Conservation (phyloP, 64 coral and sea anemone species). For the Dendronephthya gigantea region DNA sequence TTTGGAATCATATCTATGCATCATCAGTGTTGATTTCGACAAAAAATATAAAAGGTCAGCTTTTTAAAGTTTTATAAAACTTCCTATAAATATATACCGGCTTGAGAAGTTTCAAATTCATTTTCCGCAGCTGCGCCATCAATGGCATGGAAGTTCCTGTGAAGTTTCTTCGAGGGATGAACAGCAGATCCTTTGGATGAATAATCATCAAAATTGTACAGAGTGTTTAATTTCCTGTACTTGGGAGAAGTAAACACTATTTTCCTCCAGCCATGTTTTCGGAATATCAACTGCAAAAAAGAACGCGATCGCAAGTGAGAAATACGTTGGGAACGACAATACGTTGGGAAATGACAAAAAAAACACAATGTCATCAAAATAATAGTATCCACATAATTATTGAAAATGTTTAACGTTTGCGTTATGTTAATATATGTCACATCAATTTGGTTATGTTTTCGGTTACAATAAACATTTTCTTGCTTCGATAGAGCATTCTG, state of each 20-base stretch:
- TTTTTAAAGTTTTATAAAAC: no score
- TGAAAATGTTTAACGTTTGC: no score
- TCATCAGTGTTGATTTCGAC: no score
- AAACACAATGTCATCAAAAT: no score
- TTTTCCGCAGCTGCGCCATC: constrained; percentile 22
- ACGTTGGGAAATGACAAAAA: no score
- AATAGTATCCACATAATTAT: no score
- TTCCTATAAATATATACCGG: neutral
- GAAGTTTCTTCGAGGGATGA: constrained; percentile 86
- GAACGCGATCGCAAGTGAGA: neutral
- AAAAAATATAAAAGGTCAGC: no score
- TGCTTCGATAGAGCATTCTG: no score
- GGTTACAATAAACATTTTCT: no score
- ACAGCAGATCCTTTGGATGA: constrained; percentile 95
- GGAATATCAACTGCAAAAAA: constrained; percentile 73
- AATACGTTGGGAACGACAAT: no score
- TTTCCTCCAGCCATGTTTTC: constrained; percentile 94
- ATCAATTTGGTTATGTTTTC: neutral
- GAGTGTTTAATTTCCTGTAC: constrained; percentile 69
- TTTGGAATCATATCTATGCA: no score
- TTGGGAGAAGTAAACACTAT: constrained; percentile 78
- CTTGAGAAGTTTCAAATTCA: neutral
- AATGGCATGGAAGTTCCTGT: constrained; percentile 60
- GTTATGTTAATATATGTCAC: no score
- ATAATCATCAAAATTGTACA: constrained; percentile 93